phyloP scores from a whole-genome alignment of 2,888 invertebrate genomes.

The Rhagonycha lutea region DNA sequence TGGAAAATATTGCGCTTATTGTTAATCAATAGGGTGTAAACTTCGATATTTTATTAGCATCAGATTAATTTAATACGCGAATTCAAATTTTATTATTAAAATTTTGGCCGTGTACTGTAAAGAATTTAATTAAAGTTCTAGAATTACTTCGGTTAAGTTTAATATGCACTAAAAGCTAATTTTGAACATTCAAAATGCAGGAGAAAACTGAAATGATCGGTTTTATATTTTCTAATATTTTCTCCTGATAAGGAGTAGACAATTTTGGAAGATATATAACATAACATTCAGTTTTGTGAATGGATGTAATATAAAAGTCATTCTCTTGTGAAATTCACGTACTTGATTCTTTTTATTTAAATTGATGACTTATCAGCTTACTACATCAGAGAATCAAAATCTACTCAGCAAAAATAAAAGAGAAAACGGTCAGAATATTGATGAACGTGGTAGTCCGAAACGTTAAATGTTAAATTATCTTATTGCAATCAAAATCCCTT shows the following conservation, averaged over 20 bases:
- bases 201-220: neutral
- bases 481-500: conserved; percentile 46
- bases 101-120: neutral
- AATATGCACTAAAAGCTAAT: neutral
- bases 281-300: neutral
- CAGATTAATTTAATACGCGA: neutral
- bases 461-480: conserved; percentile 48
- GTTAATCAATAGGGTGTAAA: neutral
- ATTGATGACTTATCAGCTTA: conserved; percentile 25
- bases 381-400: conserved; percentile 28
- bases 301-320: conserved; percentile 18
- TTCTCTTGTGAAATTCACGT: conserved; percentile 23
- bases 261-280: neutral
- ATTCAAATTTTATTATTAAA: neutral
- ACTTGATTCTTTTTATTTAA: conserved; percentile 26
- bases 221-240: neutral
- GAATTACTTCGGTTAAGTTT: neutral
- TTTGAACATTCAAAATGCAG: no score
- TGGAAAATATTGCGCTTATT: neutral
- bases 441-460: conserved; percentile 43
- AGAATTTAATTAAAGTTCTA: neutral
- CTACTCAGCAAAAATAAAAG: conserved; percentile 33
- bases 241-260: neutral
- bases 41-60: neutral
- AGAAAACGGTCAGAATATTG: conserved; percentile 41